Percentiles rank a stretch among this genome's conserved stretches.
Evolutionary conservation across 2,888 invertebrate genomes (phyloP).

Genomic region (Rhagium mordax): DNA sequence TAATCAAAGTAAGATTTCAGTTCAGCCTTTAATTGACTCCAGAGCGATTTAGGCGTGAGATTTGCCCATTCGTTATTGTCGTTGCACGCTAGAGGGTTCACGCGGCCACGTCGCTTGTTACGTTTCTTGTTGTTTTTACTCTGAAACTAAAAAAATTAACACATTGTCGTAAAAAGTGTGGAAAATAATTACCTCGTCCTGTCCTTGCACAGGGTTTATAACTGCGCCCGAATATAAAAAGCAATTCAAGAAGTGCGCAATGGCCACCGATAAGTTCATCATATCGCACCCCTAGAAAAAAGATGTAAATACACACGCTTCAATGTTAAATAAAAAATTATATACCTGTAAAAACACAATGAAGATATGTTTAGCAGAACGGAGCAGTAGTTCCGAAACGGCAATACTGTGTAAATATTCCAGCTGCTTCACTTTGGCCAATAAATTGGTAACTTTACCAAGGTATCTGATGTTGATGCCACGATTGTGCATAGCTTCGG

Average conservation of each 20-base stretch:
- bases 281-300: constrained; percentile 82
- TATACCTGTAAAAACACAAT: constrained; percentile 88
- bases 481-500: constrained; percentile 93
- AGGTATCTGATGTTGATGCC: constrained; percentile 98
- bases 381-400: constrained; percentile 89
- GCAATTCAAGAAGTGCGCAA: constrained; percentile 97
- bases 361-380: constrained; percentile 96
- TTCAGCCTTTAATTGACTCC: constrained; percentile 90
- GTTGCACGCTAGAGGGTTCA: constrained; percentile 67
- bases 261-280: constrained; percentile 91
- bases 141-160: constrained; percentile 68
- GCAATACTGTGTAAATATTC: constrained; percentile 93
- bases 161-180: neutral
- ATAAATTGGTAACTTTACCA: constrained; percentile 89
- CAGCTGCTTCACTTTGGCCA: constrained; percentile 84
- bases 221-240: constrained; percentile 85
- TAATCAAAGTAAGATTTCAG: constrained; percentile 92
- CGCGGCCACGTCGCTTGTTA: constrained; percentile 76
- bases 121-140: constrained; percentile 75
- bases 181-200: constrained; percentile 77
- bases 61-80: constrained; percentile 87
- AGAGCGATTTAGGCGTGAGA: constrained; percentile 88
- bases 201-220: constrained; percentile 78
- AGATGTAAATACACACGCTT: neutral
- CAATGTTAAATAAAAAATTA: neutral